Evolutionary conservation across 2,888 invertebrate species (phyloP), one percentile per base, ranked within the genome.

Genomic region (Eudemis profundana): DNA sequence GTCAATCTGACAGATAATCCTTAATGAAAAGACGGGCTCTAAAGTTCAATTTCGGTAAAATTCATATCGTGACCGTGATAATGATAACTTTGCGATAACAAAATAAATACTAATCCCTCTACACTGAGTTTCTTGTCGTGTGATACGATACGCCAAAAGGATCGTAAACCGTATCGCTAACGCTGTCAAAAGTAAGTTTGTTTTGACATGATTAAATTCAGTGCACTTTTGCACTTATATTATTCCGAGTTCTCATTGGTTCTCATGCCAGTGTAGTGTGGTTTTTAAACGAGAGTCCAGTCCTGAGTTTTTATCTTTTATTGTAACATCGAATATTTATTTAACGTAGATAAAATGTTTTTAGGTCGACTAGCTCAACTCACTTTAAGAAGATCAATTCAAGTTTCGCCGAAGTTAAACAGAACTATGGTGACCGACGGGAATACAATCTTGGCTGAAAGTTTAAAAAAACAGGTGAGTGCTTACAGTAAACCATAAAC

Each of bases 401-500:
- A 90, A 79, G 76, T 87, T 61, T 79, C 89, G 19, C 78, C 79
- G 67, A 87, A 82, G 74, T 77, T 87, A 75, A 88, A 74, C 70
- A 82, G 82, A 93, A 85, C 80, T 49, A 91, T 92, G 91, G 82
- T 83, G 69, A 93, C 96, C 78, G 96, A 96, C 86, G 98, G 97
- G 66, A 96, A 97, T 80, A 94, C 94, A 75, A 95, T 98, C 74
- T 90, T 97, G 72, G 97, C 97, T 0, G 95, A 96, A 81, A 94
- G 97, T 68, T 90, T 98, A 66, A 97, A 96, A 88, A 93, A 94
- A 72, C 98, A 98, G 95, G 98, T 97, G 87, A 83, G 83, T 78
- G 7, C 36, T 23, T 36, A 46, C 8, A 29, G 5, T 3, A 8
- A 46, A 61, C 36, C 57, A 12, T 3, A 8, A 1, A 19, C n/a